phyloP scores from a whole-genome alignment of 2,797 vertebrate species.

The Coendou prehensilis region DNA sequence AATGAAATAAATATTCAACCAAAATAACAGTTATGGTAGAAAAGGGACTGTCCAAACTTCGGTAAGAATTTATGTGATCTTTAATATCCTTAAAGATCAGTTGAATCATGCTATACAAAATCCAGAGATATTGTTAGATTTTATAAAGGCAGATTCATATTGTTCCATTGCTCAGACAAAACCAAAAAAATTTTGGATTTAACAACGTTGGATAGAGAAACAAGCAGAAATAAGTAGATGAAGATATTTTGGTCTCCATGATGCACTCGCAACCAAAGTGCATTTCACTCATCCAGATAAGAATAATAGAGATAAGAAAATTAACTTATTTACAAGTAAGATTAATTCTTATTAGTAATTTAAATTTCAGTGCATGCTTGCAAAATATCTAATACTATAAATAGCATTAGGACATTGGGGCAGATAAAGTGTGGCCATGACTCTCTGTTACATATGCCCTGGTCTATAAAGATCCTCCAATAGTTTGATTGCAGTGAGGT shows the following conservation, averaged over 20 bases:
- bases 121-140: neutral
- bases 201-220: neutral
- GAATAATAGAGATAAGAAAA: constrained; percentile 20
- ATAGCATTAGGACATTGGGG: neutral
- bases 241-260: neutral
- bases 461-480: neutral
- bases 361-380: neutral
- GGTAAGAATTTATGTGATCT: neutral
- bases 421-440: neutral
- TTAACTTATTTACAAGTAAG: neutral
- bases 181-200: neutral
- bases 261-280: neutral
- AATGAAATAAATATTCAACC: neutral
- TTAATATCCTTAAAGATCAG: neutral
- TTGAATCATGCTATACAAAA: neutral
- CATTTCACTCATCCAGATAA: neutral
- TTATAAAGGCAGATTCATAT: neutral
- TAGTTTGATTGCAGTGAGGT: neutral
- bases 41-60: neutral
- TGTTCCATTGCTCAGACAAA: neutral
- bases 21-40: neutral
- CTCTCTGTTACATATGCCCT: neutral
- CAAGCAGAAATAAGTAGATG: neutral
- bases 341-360: neutral
- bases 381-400: neutral